Base-by-base conservation (phyloP, 2,797 vertebrate species). In the Oceanodroma leucorhoa region DNA sequence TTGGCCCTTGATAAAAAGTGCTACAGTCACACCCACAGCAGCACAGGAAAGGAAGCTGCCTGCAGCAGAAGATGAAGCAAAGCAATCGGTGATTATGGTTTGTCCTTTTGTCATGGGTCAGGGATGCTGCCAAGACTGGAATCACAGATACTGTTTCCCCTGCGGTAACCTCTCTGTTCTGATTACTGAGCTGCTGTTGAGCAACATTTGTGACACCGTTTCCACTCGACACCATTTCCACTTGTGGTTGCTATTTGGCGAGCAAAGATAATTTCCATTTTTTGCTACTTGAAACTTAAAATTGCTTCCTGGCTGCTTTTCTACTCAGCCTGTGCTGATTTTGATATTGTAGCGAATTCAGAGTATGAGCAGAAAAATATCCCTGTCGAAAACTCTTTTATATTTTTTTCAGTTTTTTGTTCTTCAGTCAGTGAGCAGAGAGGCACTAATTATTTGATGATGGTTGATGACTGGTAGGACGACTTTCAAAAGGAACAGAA, bases 401-500 rank as follows among this genome's bases (percentile, higher is more conserved):
- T 53, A 3, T 57, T 40, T 41, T 62, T 57, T 45, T 12, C 26
- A 76, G 5, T 13, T 43, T 71, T 67, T 50, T 65, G 11, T 45
- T 86, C 34, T 66, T 62, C n/a, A 27, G 45, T 43, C 14, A 58
- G 34, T 62, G 54, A 90, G 14, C 34, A 54, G 62, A 81, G 66
- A 83, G 36, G 38, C 1, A 1, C 36, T 82, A 82, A 94, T 82
- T 75, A 77, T 69, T 82, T 95, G 58, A 41, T 69, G 38, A 18
- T 67, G 22, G 24, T 36, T 76, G 84, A 34, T 40, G 30, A 54
- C 64, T 72, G 24, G 24, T 76, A 32, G 46, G 66, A 75, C 2
- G 12, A 26, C 43, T 90, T 92, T 71, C 38, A 66, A 75, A 64
- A 34, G 45, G 64, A 91, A 21, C 54, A 62, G 78, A 81, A n/a